Base-by-base conservation (phyloP, 2,888 invertebrate genomes). In the Sisyra nigra region DNA sequence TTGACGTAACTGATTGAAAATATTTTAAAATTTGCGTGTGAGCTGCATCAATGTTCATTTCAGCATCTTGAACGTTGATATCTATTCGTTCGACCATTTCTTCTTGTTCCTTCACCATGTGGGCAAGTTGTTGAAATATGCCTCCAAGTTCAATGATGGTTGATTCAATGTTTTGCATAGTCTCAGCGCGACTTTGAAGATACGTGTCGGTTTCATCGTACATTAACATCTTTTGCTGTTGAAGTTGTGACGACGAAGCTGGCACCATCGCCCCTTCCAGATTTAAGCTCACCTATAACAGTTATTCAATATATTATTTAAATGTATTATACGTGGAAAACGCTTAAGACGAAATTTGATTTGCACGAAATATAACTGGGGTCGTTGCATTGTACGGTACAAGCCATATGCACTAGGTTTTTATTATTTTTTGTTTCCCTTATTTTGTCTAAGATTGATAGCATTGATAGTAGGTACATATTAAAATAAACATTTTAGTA, bases 71-170 rank as follows among this genome's bases (percentile, higher is more conserved):
- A 44, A 98, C 84, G 65, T 98, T 97, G 9, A 88, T 78, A 67
- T 98, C 98, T 62, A 98, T 98, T 58, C 98, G 77, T 55, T 91
- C 89, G 4, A 96, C 92, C 67, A 93, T 88, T 69, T 99, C 98
- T 60, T 97, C 98, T 62, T 96, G 94, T 60, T 96, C 93, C 57
- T 93, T 89, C 2, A 99, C 96, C 92, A 99, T 94, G 56, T 85
- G 84, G 3, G 91, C 91, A 50, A 92, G 61, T 62, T 96, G 94
- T 56, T 89, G 88, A 62, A 97, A 98, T 57, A 98, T 97, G 9
- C 91, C 89, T n/a, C 98, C 98, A 38, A 99, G 67, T 63, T 99
- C 98, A 10, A 97, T 93, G 55, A 99, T 97, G 13, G 97, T 97
- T 41, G 91, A 88, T 65, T 99, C 98, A 56, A 99, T 98, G 60